Percentiles rank a stretch among this genome's conserved stretches.
These are phyloP conservation scores for Akabosia matsudoensis DNA, from an alignment of 1,140 invertebrate species.

Conservation along the genomic window DNA sequence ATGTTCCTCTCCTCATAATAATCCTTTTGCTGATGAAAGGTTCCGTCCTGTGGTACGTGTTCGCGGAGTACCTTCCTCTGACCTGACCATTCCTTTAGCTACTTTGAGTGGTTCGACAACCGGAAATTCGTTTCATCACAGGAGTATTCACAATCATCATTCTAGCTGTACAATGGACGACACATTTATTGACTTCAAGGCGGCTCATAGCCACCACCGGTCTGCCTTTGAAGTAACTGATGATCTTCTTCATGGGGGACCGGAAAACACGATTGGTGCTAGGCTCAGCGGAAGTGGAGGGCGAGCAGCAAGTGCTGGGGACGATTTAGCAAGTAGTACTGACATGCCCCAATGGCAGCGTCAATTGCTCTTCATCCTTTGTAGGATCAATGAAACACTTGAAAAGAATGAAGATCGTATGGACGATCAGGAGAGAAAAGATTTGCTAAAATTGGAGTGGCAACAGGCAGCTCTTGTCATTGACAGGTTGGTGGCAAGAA, in stretches of 20 bases:
- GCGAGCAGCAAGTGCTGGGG: neutral
- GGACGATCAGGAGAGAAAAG: slow-evolving; percentile 58
- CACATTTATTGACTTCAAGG: slow-evolving; percentile 9
- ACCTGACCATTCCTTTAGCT: slow-evolving; percentile 1
- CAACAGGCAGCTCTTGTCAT: slow-evolving; percentile 61
- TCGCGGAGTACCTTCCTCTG: slow-evolving; percentile 34
- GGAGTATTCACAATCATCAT: neutral
- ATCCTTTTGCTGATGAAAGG: neutral
- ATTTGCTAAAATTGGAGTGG: slow-evolving; percentile 60
- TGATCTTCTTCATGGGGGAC: neutral
- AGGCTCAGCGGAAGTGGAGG: neutral
- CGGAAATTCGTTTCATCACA: neutral
- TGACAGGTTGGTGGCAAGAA: slow-evolving; percentile 51
- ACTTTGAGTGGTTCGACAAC: neutral
- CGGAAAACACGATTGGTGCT: neutral
- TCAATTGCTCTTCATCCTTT: slow-evolving; percentile 56
- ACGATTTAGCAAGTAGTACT: neutral
- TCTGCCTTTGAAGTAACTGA: neutral
- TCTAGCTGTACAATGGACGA: neutral
- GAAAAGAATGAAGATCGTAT: slow-evolving; percentile 59
- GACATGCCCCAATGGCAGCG: slow-evolving; percentile 49
- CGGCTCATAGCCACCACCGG: neutral
- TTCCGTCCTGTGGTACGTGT: slow-evolving; percentile 42
- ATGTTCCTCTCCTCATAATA: neutral
- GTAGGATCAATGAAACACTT: slow-evolving; percentile 58